A percentile compares a stretch with the other conserved stretches of the same genome.
Conservation (phyloP, 2,113 vertebrate genomes). For the Alligator sinensis region DNA sequence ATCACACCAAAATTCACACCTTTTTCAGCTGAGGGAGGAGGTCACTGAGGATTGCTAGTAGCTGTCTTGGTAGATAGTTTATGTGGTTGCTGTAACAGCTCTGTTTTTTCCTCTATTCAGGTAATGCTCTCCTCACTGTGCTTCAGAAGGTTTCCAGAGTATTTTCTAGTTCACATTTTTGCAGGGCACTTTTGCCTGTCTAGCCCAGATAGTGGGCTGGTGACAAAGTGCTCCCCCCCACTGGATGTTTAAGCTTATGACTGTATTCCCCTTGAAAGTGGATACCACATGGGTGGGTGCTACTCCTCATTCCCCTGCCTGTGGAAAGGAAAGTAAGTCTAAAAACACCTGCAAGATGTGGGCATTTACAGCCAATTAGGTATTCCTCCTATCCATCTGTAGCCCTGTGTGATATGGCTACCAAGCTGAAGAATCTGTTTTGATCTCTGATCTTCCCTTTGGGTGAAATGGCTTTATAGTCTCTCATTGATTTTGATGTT, state of each 20-base stretch:
- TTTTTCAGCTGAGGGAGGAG: too few relatives aligned
- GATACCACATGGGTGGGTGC: background rate
- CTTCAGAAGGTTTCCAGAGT: too few relatives aligned
- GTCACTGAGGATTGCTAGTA: too few relatives aligned
- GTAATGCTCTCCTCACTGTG: too few relatives aligned
- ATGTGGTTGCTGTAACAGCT: too few relatives aligned
- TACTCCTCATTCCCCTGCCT: background rate
- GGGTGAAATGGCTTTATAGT: background rate
- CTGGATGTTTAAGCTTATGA: background rate
- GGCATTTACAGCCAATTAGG: background rate
- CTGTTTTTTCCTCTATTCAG: too few relatives aligned
- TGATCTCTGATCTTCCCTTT: background rate
- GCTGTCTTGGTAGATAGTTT: too few relatives aligned
- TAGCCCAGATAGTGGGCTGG: background rate
- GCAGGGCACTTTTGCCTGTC: background rate
- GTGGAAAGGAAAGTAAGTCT: background rate
- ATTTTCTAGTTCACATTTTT: background rate
- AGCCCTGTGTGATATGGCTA: background rate
- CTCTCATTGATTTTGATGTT: background rate
- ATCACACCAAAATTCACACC: too few relatives aligned
- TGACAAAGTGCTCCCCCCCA: background rate
- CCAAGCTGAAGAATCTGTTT: background rate
- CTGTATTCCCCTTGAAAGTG: fast-evolving
- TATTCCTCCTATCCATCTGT: background rate
- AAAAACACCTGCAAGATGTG: background rate